phyloP scores from a whole-genome alignment of 2,888 invertebrate genomes.

The Dorcus parallelipipedus region DNA sequence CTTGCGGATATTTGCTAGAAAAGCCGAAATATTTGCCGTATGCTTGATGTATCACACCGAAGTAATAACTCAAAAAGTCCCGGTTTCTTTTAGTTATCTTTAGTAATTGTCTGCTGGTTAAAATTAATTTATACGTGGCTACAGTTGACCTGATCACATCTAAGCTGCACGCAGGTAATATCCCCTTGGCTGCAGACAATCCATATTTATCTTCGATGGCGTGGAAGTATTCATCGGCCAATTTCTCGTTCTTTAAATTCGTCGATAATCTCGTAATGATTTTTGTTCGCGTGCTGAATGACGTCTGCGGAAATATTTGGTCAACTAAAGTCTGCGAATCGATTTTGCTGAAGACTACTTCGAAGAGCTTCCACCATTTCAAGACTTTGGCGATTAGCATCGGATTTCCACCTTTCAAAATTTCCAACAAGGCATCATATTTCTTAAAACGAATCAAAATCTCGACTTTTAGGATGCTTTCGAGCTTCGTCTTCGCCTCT shows the following conservation, averaged over 20 bases:
- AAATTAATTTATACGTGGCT: slow-evolving; percentile 5
- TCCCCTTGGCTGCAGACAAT: slow-evolving; percentile 11
- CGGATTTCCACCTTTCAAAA: slow-evolving; percentile 13
- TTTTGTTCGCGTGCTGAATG: background rate
- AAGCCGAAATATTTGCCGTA: background rate
- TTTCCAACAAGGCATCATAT: slow-evolving; percentile 10
- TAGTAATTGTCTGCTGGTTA: too few relatives aligned
- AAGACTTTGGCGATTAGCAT: too few relatives aligned
- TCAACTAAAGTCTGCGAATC: too few relatives aligned
- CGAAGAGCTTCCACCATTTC: too few relatives aligned
- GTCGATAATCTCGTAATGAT: slow-evolving; percentile 15
- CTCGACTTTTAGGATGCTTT: slow-evolving; percentile 13
- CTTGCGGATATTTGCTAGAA: background rate
- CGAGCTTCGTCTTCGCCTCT: slow-evolving; percentile 15
- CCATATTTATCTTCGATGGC: background rate
- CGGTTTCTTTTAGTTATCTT: too few relatives aligned
- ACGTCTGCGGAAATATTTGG: too few relatives aligned
- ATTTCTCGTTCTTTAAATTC: slow-evolving; percentile 8
- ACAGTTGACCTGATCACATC: slow-evolving; percentile 9
- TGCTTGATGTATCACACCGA: slow-evolving; percentile 1
- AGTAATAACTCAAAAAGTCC: too few relatives aligned
- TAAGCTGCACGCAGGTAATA: slow-evolving; percentile 16
- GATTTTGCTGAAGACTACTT: too few relatives aligned
- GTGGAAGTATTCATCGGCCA: slow-evolving; percentile 14
- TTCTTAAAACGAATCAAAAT: slow-evolving; percentile 14